Percentiles rank a stretch among this genome's conserved stretches.
Evolutionary conservation across 2,113 vertebrate genomes (phyloP).

Genomic region (Lophius piscatorius): DNA sequence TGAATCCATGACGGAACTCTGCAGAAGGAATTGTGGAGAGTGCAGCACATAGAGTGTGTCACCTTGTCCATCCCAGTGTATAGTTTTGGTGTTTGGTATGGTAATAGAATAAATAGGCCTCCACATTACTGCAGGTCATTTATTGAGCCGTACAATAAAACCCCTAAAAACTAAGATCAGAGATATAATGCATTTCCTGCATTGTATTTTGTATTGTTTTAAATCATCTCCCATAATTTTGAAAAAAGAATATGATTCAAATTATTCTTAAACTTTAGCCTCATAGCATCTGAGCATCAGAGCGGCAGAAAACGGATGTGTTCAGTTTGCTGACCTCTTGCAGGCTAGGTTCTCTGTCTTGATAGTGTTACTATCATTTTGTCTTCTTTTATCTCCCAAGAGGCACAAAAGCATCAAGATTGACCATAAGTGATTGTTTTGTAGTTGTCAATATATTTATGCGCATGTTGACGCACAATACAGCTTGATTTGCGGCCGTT

Average conservation of each 20-base stretch:
- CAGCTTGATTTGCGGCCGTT: constrained; percentile 45
- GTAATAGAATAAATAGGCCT: too few relatives aligned
- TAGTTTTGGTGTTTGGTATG: too few relatives aligned
- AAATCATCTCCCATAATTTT: too few relatives aligned
- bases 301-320: not conserved
- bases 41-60: too few relatives aligned
- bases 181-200: too few relatives aligned
- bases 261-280: not conserved
- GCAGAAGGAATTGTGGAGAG: too few relatives aligned
- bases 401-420: not conserved
- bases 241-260: too few relatives aligned
- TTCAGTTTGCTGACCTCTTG: not conserved
- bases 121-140: too few relatives aligned
- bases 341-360: not conserved
- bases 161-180: too few relatives aligned
- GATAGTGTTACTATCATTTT: not conserved
- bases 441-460: constrained; percentile 14
- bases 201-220: too few relatives aligned
- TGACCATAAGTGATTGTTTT: not conserved
- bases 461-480: constrained; percentile 8
- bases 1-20: constrained; percentile 85
- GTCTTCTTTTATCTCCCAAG: constrained; percentile 1
- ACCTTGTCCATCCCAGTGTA: too few relatives aligned
- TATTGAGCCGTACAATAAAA: too few relatives aligned
- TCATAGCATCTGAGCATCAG: not conserved